phyloP scores from a whole-genome alignment of 2,888 invertebrate genomes.

The Callosobruchus maculatus region DNA sequence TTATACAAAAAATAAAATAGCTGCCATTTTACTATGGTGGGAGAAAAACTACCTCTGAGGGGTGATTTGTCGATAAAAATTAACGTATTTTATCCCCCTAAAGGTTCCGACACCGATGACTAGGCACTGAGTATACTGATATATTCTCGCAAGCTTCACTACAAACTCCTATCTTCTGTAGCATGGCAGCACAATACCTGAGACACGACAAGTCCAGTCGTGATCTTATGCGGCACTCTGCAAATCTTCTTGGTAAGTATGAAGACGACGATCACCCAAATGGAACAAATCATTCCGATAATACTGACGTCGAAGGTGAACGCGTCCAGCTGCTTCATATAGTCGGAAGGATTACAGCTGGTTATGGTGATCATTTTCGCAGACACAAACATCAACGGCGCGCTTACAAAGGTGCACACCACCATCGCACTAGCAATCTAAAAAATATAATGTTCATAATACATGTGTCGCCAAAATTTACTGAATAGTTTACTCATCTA shows the following conservation, averaged over 20 bases:
- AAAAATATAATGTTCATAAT: constrained; percentile 24
- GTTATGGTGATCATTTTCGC: constrained; percentile 87
- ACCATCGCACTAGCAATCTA: constrained; percentile 93
- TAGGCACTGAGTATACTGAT: too few relatives aligned
- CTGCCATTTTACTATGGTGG: too few relatives aligned
- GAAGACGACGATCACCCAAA: constrained; percentile 77
- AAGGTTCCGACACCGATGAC: too few relatives aligned
- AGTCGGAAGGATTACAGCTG: constrained; percentile 66
- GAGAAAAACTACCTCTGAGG: too few relatives aligned
- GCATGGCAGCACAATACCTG: constrained; percentile 72
- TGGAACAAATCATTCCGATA: constrained; percentile 68
- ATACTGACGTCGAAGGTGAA: constrained; percentile 85
- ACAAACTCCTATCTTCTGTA: too few relatives aligned
- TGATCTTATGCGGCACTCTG: constrained; percentile 78
- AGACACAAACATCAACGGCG: constrained; percentile 92
- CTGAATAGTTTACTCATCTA: too few relatives aligned
- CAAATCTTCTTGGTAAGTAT: constrained; percentile 70
- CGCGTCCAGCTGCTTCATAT: constrained; percentile 68
- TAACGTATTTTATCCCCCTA: too few relatives aligned
- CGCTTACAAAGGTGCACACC: constrained; percentile 89
- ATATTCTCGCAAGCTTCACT: too few relatives aligned
- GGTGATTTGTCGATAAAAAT: too few relatives aligned
- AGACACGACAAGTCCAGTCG: constrained; percentile 71
- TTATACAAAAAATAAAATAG: too few relatives aligned
- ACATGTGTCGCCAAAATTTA: too few relatives aligned